Evolutionary conservation across 2,113 vertebrate genomes (phyloP).

Genomic region (Cercopithecus mona): DNA sequence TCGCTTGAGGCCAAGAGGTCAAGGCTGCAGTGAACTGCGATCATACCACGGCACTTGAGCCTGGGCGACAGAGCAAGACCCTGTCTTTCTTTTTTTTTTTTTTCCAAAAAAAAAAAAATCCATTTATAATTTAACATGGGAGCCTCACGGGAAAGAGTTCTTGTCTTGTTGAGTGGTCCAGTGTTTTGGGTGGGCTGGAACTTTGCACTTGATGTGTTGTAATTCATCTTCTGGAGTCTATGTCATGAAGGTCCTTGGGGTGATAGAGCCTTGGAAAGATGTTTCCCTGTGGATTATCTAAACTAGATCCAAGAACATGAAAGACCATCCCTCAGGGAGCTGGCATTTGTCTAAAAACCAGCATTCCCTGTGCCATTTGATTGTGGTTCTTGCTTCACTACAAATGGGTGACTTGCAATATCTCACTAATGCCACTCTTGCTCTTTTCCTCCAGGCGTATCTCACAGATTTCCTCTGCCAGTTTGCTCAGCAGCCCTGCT

Average conservation of each 20-base stretch:
- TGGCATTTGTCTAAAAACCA: neutral
- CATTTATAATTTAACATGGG: too few species aligned
- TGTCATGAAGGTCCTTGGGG: neutral
- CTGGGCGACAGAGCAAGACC: too few species aligned
- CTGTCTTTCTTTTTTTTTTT: too few species aligned
- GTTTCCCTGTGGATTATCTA: neutral
- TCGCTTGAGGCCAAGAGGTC: too few species aligned
- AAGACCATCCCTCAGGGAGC: neutral
- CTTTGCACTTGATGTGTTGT: neutral
- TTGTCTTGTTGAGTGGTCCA: too few species aligned
- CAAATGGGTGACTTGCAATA: neutral
- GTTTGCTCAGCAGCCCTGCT: conserved; percentile 98
- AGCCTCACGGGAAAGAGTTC: too few species aligned
- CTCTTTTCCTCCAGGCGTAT: conserved; percentile 89
- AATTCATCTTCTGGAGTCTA: neutral
- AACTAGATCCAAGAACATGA: neutral
- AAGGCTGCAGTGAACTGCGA: too few species aligned
- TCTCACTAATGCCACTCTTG: neutral
- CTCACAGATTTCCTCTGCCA: conserved; percentile 98
- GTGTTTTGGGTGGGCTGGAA: neutral
- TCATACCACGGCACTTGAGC: too few species aligned
- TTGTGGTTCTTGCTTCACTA: neutral
- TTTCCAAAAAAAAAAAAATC: too few species aligned
- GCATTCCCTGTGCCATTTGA: neutral
- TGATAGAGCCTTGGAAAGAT: neutral